phyloP scores from a whole-genome alignment of 2,113 vertebrate genomes.

The Cynoglossus semilaevis region DNA sequence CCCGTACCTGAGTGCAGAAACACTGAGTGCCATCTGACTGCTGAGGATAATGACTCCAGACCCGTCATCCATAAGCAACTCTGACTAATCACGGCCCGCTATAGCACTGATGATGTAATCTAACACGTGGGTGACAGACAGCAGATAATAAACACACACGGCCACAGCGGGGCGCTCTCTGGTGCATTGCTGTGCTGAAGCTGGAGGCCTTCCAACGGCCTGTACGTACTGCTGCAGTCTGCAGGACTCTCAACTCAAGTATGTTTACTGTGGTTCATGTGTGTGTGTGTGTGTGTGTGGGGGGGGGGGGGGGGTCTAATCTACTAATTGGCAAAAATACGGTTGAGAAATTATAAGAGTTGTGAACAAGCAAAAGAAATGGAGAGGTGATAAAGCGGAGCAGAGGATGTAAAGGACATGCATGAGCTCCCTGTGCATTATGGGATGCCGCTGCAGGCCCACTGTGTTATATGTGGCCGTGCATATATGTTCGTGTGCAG shows the following conservation, averaged over 20 bases:
- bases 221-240: slow-evolving; percentile 38
- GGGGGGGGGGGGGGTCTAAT: slow-evolving; percentile 50
- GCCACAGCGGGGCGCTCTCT: slow-evolving; percentile 8
- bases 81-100: slow-evolving; percentile 24
- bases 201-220: slow-evolving; percentile 26
- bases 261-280: slow-evolving; percentile 2
- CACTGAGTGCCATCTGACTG: slow-evolving; percentile 15
- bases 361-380: slow-evolving; percentile 16
- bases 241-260: slow-evolving; percentile 42
- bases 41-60: slow-evolving; percentile 21
- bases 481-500: slow-evolving; percentile 21
- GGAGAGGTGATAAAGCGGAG: not conserved
- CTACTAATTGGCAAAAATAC: slow-evolving; percentile 65
- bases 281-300: not conserved
- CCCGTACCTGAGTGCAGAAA: slow-evolving; percentile 28
- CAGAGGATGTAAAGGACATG: slow-evolving; percentile 7
- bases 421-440: slow-evolving; percentile 5
- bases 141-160: slow-evolving; percentile 14
- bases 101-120: slow-evolving; percentile 30
- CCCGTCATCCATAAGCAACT: slow-evolving; percentile 30
- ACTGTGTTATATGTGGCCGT: slow-evolving; percentile 22
- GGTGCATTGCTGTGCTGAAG: slow-evolving; percentile 30
- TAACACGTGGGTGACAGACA: slow-evolving; percentile 5
- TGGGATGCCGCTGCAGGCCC: slow-evolving; percentile 24
- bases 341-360: slow-evolving; percentile 31